Percentiles rank a stretch among this genome's conserved stretches.
These are phyloP conservation scores for Rhinichthys osculus DNA, from an alignment of 2,797 vertebrate species.

Conservation along the genomic window DNA sequence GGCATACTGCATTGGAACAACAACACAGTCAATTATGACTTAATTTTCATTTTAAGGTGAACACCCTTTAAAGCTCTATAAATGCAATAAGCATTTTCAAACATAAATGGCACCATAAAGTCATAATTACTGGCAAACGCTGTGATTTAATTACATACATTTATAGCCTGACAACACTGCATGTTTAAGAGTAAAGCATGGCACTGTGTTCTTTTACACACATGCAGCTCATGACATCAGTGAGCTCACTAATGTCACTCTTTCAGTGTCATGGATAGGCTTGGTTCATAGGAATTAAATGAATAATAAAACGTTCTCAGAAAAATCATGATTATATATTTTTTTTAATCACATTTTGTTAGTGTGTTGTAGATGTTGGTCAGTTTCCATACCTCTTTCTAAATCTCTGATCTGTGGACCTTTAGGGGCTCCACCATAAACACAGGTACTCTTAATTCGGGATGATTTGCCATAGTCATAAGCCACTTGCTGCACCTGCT, in stretches of 20 bases:
- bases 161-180: background rate
- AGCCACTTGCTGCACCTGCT: slow-evolving; percentile 97
- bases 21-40: too few relatives aligned
- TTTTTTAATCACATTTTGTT: background rate
- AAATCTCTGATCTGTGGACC: slow-evolving; percentile 94
- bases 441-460: slow-evolving; percentile 95
- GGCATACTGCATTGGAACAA: too few relatives aligned
- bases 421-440: slow-evolving; percentile 93
- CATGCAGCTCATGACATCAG: background rate
- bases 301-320: background rate
- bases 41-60: too few relatives aligned
- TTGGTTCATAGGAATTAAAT: background rate
- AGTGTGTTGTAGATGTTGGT: background rate
- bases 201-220: background rate
- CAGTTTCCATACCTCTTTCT: slow-evolving; percentile 86
- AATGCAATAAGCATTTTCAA: too few relatives aligned
- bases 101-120: background rate
- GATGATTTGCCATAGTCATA: slow-evolving; percentile 94
- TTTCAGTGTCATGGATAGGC: background rate
- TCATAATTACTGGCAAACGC: background rate
- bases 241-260: background rate
- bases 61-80: too few relatives aligned
- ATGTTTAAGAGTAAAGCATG: background rate
- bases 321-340: background rate
- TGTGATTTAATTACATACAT: background rate